Conservation (phyloP, 1,140 invertebrate genomes). For the Contarinia nasturtii region DNA sequence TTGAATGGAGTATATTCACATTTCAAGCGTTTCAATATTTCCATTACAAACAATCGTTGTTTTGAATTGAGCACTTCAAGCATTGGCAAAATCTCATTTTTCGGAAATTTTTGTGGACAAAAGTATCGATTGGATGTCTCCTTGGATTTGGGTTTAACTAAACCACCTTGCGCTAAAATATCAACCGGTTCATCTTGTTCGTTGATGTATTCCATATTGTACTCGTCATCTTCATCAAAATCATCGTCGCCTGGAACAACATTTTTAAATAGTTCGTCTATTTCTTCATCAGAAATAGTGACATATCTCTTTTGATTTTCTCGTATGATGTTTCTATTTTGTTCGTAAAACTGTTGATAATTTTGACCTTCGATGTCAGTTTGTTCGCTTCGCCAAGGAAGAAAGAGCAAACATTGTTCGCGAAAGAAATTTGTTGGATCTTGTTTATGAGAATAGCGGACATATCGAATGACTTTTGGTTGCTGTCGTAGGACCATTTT, state of each 20-base stretch:
- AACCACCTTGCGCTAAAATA: not conserved
- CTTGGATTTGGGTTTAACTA: not conserved
- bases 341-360: not conserved
- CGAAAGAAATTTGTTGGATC: not conserved
- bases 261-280: not conserved
- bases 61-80: not conserved
- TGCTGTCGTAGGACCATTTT: not conserved
- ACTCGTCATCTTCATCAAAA: not conserved
- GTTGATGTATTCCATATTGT: not conserved
- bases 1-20: constrained; percentile 3
- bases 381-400: not conserved
- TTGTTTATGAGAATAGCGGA: not conserved
- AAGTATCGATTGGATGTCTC: not conserved
- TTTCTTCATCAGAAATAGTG: not conserved
- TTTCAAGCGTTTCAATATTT: constrained; percentile 5
- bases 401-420: not conserved
- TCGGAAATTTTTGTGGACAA: not conserved
- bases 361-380: not conserved
- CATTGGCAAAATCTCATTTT: not conserved
- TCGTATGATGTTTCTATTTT: not conserved
- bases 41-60: not conserved
- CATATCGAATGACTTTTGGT: not conserved
- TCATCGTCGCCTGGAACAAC: not conserved
- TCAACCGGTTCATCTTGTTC: not conserved
- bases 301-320: not conserved